Conservation (phyloP, 2,888 invertebrate species). For the Perizoma flavofasciatum region DNA sequence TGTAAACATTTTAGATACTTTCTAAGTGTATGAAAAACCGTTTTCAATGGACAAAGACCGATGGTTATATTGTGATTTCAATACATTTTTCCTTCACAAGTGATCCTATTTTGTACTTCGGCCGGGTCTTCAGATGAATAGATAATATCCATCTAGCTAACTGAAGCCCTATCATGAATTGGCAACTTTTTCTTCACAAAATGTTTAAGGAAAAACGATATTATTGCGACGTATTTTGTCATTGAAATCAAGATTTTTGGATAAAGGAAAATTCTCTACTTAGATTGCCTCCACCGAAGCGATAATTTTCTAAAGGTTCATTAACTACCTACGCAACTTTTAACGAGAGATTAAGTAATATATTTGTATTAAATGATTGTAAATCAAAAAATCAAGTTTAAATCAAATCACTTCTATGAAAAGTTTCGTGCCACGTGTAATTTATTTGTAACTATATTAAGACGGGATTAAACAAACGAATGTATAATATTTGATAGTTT, state of each 20-base stretch:
- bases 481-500: too few species aligned
- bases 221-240: slow-evolving; percentile 50
- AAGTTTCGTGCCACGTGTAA: too few species aligned
- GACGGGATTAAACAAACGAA: too few species aligned
- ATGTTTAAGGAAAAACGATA: slow-evolving; percentile 50
- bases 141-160: slow-evolving; percentile 61
- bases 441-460: too few species aligned
- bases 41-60: slow-evolving; percentile 69
- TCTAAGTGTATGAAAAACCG: slow-evolving; percentile 56
- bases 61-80: slow-evolving; percentile 80
- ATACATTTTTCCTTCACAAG: slow-evolving; percentile 77
- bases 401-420: too few species aligned
- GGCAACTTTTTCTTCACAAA: slow-evolving; percentile 64
- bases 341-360: too few species aligned
- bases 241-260: slow-evolving; percentile 39
- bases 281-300: slow-evolving; percentile 1
- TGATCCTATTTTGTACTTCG: slow-evolving; percentile 74
- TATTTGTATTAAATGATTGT: too few species aligned
- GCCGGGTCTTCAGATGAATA: slow-evolving; percentile 59
- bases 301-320: too few species aligned
- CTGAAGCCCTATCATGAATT: slow-evolving; percentile 72
- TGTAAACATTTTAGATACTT: slow-evolving; percentile 65
- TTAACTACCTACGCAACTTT: too few species aligned
- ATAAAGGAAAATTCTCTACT: slow-evolving; percentile 38
- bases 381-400: too few species aligned